phyloP scores from a whole-genome alignment of 2,888 invertebrate genomes.

The Heliconius charithonia region DNA sequence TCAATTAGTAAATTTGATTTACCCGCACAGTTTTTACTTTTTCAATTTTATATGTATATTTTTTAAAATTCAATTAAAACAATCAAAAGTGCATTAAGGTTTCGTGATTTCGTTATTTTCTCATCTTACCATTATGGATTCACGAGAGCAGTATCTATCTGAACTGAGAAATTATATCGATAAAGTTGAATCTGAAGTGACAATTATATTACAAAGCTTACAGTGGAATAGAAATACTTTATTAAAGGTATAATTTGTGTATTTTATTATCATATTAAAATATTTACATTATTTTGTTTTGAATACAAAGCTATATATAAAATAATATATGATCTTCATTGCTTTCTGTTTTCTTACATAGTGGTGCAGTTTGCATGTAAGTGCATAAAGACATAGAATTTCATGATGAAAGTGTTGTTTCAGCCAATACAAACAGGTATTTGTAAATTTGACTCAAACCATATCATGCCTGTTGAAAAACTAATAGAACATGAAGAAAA shows the following conservation, averaged over 20 bases:
- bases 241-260: conserved; percentile 59
- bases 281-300: too few relatives aligned
- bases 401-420: conserved; percentile 20
- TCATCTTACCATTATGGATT: conserved; percentile 46
- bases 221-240: conserved; percentile 70
- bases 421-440: conserved; percentile 55
- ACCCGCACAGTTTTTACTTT: neutral
- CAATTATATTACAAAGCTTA: conserved; percentile 69
- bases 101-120: neutral
- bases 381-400: neutral
- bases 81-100: neutral
- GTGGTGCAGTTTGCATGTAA: too few relatives aligned
- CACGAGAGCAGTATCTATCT: conserved; percentile 58
- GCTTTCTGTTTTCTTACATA: too few relatives aligned
- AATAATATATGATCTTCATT: too few relatives aligned
- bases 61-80: neutral
- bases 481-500: conserved; percentile 58
- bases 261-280: too few relatives aligned
- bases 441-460: conserved; percentile 63
- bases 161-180: conserved; percentile 59
- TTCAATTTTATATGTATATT: neutral
- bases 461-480: conserved; percentile 58
- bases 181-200: conserved; percentile 65
- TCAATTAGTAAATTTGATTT: conserved; percentile 2
- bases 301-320: too few relatives aligned